These are phyloP conservation scores for Umimayanthus kanabou DNA, from an alignment of 92 coral and sea anemone genomes.

Conservation along the genomic window DNA sequence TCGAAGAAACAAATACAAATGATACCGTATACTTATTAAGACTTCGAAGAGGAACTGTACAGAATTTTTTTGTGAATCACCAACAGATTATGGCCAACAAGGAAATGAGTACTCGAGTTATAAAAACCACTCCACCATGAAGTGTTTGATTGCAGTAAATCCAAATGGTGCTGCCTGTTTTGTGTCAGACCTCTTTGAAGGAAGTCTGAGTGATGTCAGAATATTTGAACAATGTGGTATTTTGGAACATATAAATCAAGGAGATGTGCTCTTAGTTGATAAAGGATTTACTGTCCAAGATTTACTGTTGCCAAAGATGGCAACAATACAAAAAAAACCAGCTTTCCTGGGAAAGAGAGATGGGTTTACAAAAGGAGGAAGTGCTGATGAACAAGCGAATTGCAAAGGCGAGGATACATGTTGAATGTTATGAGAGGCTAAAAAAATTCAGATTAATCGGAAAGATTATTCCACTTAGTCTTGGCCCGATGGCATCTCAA, in stretches of 20 bases:
- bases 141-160: no score
- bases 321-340: constrained; percentile 44
- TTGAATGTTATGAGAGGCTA: constrained; percentile 27
- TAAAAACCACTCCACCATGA: no score
- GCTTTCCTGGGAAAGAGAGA: constrained; percentile 44
- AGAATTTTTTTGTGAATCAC: no score
- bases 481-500: constrained; percentile 18
- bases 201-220: neutral
- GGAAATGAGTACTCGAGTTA: no score
- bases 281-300: constrained; percentile 44
- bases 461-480: constrained; percentile 30
- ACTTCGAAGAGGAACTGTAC: no score
- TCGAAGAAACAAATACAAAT: no score
- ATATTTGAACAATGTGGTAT: no score
- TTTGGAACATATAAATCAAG: no score
- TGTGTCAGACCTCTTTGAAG: constrained; percentile 14
- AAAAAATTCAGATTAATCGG: constrained; percentile 33
- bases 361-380: constrained; percentile 39
- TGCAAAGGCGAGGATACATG: constrained; percentile 49
- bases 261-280: neutral
- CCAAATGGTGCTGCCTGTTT: constrained; percentile 28
- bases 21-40: no score
- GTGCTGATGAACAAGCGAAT: constrained; percentile 18
- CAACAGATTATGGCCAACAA: no score
- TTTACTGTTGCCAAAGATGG: constrained; percentile 19